A percentile compares a stretch with the other conserved stretches of the same genome.
These are phyloP conservation scores for Trachemys scripta DNA, from an alignment of 2,113 vertebrate species.

Conservation along the genomic window DNA sequence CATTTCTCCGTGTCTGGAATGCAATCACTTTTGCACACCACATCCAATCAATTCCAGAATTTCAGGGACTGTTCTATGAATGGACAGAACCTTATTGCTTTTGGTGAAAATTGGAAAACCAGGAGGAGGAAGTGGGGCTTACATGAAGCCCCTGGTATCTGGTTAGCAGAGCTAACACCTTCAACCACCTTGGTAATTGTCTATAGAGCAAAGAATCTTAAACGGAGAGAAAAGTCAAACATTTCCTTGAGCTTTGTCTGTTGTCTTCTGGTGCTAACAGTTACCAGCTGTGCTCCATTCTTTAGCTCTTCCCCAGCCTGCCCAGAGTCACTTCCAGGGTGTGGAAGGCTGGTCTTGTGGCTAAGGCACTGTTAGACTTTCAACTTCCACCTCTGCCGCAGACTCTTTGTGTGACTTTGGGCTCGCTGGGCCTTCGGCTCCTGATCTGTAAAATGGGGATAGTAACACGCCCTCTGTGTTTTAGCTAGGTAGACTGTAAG, in stretches of 20 bases:
- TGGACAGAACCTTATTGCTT: not conserved
- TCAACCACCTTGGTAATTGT: not conserved
- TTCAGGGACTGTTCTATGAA: not conserved
- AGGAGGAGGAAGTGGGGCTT: not conserved
- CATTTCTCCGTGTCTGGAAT: not conserved
- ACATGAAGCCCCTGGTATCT: not conserved
- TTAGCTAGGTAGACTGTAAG: not conserved
- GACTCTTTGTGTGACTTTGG: not conserved
- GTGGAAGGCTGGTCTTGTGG: rapidly evolving
- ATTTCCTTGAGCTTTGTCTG: not conserved
- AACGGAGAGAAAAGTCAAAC: not conserved
- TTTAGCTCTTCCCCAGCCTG: not conserved
- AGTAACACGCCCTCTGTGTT: not conserved
- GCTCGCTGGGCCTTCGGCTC: not conserved
- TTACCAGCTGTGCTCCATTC: not conserved
- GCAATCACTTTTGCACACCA: not conserved
- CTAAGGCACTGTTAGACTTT: not conserved
- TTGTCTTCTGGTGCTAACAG: not conserved
- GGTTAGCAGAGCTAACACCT: not conserved
- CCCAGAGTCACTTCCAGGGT: rapidly evolving
- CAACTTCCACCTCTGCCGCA: not conserved
- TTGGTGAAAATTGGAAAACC: not conserved
- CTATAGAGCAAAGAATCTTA: not conserved
- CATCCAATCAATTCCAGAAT: not conserved
- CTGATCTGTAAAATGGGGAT: not conserved